These are phyloP conservation scores for Homarus gammarus DNA, from an alignment of 2,888 invertebrate genomes.

Conservation along the genomic window DNA sequence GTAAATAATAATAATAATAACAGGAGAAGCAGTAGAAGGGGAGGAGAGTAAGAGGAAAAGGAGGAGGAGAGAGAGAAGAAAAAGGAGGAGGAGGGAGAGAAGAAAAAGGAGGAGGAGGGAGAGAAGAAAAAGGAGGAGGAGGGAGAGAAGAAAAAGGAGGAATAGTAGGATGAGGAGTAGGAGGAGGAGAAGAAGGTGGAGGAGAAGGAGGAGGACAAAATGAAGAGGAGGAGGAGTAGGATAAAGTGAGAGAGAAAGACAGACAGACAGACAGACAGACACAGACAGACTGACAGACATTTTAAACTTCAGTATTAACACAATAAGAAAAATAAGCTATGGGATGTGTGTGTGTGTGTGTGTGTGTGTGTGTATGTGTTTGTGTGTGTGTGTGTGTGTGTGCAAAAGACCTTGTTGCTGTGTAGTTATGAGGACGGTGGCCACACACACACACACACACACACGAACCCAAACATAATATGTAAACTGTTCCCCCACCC, in stretches of 20 bases:
- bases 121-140: background rate
- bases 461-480: no score
- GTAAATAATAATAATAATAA: no score
- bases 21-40: background rate
- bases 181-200: background rate
- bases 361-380: no score
- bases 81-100: background rate
- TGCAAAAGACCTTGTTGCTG: no score
- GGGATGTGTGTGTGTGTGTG: no score
- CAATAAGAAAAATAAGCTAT: no score
- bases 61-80: background rate
- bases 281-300: background rate
- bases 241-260: background rate
- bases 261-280: background rate
- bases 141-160: no score
- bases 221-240: background rate
- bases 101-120: background rate
- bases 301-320: no score
- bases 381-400: no score
- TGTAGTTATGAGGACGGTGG: no score
- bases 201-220: slow-evolving; percentile 14
- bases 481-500: no score
- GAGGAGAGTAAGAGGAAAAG: background rate
- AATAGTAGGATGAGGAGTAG: background rate
- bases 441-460: no score